Evolutionary conservation across 2,888 invertebrate genomes (phyloP).

Genomic region (Uloborus plumipes): DNA sequence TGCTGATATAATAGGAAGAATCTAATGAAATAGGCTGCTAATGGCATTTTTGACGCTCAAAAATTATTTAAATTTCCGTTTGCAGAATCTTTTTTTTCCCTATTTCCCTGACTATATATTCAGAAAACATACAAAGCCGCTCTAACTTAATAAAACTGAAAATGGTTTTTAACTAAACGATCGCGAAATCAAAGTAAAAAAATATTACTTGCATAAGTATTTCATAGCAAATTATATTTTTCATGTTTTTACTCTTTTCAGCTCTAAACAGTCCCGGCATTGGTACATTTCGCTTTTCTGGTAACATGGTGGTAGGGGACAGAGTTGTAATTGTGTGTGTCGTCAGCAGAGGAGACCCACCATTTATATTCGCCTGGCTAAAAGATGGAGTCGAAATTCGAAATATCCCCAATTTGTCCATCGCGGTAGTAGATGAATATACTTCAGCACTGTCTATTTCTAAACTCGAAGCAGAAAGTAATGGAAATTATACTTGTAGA

Average conservation of each 20-base stretch:
- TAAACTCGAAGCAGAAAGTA: conserved; percentile 27
- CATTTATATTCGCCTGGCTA: conserved; percentile 45
- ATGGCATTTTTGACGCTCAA: too few relatives aligned
- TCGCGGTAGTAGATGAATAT: conserved; percentile 15
- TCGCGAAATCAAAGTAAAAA: too few relatives aligned
- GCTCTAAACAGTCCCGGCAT: conserved; percentile 8
- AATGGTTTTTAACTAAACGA: too few relatives aligned
- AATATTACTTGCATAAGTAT: too few relatives aligned
- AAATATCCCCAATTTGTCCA: not conserved
- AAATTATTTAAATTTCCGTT: too few relatives aligned
- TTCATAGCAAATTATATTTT: not conserved
- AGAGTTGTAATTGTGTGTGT: conserved; percentile 7
- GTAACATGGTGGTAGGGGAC: conserved; percentile 3
- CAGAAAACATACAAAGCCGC: too few relatives aligned
- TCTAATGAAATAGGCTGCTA: too few relatives aligned
- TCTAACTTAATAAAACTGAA: too few relatives aligned
- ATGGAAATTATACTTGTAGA: conserved; percentile 62
- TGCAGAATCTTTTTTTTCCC: too few relatives aligned
- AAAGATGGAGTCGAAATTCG: conserved; percentile 23
- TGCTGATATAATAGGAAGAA: too few relatives aligned
- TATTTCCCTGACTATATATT: too few relatives aligned
- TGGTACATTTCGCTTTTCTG: conserved; percentile 25
- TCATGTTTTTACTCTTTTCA: not conserved
- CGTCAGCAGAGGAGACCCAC: conserved; percentile 44
- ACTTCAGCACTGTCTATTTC: conserved; percentile 36